phyloP scores from a whole-genome alignment of 1,140 invertebrate genomes.

The Brachionus sp. region DNA sequence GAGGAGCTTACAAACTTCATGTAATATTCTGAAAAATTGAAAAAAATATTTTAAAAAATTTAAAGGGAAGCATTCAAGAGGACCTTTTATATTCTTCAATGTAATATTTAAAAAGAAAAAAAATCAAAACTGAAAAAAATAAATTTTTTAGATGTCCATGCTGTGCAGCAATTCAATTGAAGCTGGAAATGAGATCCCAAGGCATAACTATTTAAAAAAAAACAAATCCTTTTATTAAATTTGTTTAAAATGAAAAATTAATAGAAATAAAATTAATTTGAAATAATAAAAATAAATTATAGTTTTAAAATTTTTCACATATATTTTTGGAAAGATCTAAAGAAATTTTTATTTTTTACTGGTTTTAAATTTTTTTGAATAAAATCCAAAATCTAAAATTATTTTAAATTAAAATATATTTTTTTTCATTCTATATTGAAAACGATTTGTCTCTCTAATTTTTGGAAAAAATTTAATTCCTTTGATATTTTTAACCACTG shows the following conservation, averaged over 20 bases:
- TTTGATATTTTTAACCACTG: no score
- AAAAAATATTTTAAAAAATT: not conserved
- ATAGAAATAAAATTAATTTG: not conserved
- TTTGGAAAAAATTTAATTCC: no score
- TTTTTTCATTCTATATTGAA: no score
- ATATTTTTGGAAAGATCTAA: no score
- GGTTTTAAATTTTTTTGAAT: no score
- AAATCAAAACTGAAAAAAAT: not conserved
- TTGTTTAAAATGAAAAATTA: not conserved
- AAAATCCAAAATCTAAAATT: no score
- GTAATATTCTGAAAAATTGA: not conserved
- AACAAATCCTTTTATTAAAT: not conserved
- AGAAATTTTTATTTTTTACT: no score
- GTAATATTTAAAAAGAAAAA: not conserved
- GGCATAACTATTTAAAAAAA: not conserved
- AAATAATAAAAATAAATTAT: not conserved
- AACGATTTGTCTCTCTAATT: no score
- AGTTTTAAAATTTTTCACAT: not conserved
- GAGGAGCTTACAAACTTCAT: slow-evolving; percentile 41
- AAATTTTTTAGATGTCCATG: not conserved
- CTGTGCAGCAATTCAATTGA: slow-evolving; percentile 17
- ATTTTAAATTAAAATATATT: no score
- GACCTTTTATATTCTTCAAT: not conserved
- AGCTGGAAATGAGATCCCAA: slow-evolving; percentile 17
- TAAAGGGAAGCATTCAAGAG: slow-evolving; percentile 37